Evolutionary conservation across 1,140 invertebrate genomes (phyloP).

Genomic region (Mactra quadrangularis): DNA sequence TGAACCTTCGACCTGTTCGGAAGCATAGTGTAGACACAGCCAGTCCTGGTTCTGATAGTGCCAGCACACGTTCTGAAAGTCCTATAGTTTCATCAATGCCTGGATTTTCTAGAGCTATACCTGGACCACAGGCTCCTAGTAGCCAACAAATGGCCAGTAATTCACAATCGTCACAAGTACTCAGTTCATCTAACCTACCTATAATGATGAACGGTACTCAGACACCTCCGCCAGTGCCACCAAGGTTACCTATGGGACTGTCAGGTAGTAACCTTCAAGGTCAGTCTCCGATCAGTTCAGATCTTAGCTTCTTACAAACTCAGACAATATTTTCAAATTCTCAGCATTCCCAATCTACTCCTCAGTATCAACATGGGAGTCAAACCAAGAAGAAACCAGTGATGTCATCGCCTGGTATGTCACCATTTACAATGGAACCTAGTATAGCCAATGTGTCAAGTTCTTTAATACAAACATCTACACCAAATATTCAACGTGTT

Average conservation of each 20-base stretch:
- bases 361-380: conserved; percentile 33
- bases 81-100: conserved; percentile 85
- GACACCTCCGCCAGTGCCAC: conserved; percentile 89
- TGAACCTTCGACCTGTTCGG: not conserved
- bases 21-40: conserved; percentile 85
- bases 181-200: conserved; percentile 38
- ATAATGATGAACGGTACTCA: conserved; percentile 83
- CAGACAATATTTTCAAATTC: not conserved
- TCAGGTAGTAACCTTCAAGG: conserved; percentile 67
- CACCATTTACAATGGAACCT: conserved; percentile 36
- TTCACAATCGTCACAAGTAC: conserved; percentile 25
- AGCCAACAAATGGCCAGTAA: not conserved
- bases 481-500: conserved; percentile 48
- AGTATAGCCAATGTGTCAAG: conserved; percentile 27
- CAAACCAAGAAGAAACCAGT: conserved; percentile 63
- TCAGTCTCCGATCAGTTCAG: conserved; percentile 70
- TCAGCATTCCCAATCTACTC: conserved; percentile 28
- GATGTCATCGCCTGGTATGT: conserved; percentile 40
- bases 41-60: conserved; percentile 92
- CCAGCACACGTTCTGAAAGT: conserved; percentile 94
- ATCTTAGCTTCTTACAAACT: not conserved
- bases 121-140: conserved; percentile 11
- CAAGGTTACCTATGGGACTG: conserved; percentile 80
- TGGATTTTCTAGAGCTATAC: conserved; percentile 19
- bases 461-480: conserved; percentile 33